Conservation (phyloP, 2,888 invertebrate genomes). For the Rhopalosiphum nymphaeae region DNA sequence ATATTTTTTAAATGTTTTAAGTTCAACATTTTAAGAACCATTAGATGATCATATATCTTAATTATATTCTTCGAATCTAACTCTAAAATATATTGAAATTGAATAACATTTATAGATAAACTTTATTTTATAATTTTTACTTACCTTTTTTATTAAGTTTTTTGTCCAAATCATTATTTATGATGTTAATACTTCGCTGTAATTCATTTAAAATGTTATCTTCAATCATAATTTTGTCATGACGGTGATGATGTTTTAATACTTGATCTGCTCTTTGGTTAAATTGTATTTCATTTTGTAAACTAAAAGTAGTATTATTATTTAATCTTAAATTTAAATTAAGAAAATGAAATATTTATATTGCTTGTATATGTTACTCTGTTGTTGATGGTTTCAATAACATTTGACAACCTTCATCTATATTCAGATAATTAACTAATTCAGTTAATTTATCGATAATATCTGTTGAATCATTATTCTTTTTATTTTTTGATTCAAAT, state of each 20-base stretch:
- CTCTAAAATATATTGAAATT: neutral
- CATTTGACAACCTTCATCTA: neutral
- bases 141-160: slow-evolving; percentile 29
- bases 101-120: neutral
- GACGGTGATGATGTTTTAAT: neutral
- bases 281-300: slow-evolving; percentile 40
- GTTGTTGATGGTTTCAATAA: slow-evolving; percentile 33
- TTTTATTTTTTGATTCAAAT: neutral
- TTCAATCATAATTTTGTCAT: slow-evolving; percentile 23
- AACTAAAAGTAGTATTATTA: neutral
- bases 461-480: neutral
- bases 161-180: slow-evolving; percentile 5
- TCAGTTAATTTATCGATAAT: neutral
- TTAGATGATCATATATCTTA: slow-evolving; percentile 26
- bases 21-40: slow-evolving; percentile 7
- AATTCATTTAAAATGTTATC: slow-evolving; percentile 7
- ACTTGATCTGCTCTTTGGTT: slow-evolving; percentile 22
- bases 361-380: neutral
- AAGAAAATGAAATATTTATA: neutral
- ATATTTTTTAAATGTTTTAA: neutral
- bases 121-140: neutral
- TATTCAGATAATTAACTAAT: slow-evolving; percentile 1
- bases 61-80: slow-evolving; percentile 14
- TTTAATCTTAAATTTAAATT: neutral
- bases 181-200: neutral